phyloP scores from a whole-genome alignment of 1,140 invertebrate genomes.

The Heliconius eleuchia region DNA sequence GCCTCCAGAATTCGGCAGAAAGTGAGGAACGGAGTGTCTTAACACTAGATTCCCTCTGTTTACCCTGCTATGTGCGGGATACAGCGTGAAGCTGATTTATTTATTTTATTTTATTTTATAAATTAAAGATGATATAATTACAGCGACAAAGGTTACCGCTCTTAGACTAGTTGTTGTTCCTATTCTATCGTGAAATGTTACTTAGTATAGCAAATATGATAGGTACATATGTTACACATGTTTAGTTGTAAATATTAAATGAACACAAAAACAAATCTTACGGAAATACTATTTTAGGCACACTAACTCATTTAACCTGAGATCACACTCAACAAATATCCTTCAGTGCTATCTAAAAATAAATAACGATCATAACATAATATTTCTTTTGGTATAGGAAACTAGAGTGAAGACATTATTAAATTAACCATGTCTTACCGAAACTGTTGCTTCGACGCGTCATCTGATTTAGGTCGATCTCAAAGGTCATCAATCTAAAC shows the following conservation, averaged over 20 bases:
- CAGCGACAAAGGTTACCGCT: slow-evolving; percentile 55
- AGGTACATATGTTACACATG: slow-evolving; percentile 53
- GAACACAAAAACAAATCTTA: slow-evolving; percentile 63
- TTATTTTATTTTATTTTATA: neutral
- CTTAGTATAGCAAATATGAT: slow-evolving; percentile 59
- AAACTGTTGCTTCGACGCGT: slow-evolving; percentile 44
- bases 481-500: slow-evolving; percentile 52
- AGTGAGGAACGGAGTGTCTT: no score
- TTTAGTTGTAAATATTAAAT: slow-evolving; percentile 54
- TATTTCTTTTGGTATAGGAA: slow-evolving; percentile 77
- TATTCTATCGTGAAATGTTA: slow-evolving; percentile 69
- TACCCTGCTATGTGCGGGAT: no score
- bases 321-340: slow-evolving; percentile 74
- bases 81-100: no score
- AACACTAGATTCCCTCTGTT: no score
- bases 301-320: slow-evolving; percentile 46
- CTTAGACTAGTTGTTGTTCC: slow-evolving; percentile 71
- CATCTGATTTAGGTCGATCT: slow-evolving; percentile 46
- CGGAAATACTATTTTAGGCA: slow-evolving; percentile 48
- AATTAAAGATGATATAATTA: slow-evolving; percentile 48
- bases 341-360: slow-evolving; percentile 69
- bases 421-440: slow-evolving; percentile 44
- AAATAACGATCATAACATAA: slow-evolving; percentile 77
- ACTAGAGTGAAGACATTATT: slow-evolving; percentile 67
- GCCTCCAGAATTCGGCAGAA: no score